phyloP scores from a whole-genome alignment of 2,888 invertebrate genomes.

The Stratiomys singularior region DNA sequence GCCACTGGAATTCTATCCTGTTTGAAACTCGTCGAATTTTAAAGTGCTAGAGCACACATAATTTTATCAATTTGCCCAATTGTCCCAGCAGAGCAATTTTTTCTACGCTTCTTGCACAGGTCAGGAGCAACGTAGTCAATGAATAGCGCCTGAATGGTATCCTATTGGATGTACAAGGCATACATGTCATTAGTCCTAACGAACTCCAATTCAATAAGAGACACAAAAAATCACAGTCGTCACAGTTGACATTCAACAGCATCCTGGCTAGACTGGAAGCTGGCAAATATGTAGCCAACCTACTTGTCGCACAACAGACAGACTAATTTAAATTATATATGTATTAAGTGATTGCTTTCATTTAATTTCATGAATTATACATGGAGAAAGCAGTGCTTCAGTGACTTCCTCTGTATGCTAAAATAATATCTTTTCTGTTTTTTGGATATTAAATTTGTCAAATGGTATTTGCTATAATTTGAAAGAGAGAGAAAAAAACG shows the following conservation, averaged over 20 bases:
- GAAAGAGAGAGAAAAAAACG: no score
- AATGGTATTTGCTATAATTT: no score
- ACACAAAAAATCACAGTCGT: neutral
- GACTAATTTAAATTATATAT: neutral
- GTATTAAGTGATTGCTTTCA: neutral
- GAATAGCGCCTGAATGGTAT: neutral
- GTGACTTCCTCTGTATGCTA: no score
- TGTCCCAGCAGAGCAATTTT: neutral
- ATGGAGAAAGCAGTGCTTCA: no score
- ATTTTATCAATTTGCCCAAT: constrained; percentile 26
- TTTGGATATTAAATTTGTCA: no score
- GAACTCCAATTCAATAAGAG: constrained; percentile 35
- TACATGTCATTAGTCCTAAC: constrained; percentile 25
- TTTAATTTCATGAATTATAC: neutral
- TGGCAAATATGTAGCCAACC: neutral
- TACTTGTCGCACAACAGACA: neutral
- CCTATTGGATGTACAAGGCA: neutral
- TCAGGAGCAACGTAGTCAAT: neutral
- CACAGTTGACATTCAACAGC: neutral
- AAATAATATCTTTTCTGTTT: no score
- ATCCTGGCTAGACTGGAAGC: neutral
- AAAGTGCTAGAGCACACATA: constrained; percentile 28
- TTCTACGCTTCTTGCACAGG: neutral
- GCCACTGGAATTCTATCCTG: neutral
- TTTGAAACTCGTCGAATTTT: constrained; percentile 6